Evolutionary conservation across 2,888 invertebrate species (phyloP).

Genomic region (Alentia gelatinosa): DNA sequence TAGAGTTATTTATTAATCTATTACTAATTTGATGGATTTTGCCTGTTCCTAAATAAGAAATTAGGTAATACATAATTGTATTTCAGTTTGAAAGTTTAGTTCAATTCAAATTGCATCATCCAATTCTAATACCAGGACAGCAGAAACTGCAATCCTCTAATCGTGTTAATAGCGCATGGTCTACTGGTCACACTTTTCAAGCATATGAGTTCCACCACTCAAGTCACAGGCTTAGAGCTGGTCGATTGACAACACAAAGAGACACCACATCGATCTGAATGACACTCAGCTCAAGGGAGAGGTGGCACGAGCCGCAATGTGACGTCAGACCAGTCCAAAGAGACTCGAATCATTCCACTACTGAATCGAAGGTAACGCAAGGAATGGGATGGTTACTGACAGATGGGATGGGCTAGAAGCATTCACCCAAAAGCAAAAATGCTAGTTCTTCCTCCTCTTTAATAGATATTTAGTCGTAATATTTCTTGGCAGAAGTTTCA

Average conservation of each 20-base stretch:
- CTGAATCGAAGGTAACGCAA: background rate
- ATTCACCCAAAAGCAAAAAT: background rate
- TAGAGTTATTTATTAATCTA: too few species aligned
- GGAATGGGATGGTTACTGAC: background rate
- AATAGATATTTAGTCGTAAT: too few species aligned
- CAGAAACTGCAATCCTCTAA: background rate
- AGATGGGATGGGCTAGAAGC: background rate
- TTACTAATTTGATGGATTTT: too few species aligned
- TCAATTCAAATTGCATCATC: too few species aligned
- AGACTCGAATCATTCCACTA: background rate
- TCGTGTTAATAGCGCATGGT: background rate
- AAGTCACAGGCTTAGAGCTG: background rate
- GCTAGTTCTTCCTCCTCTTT: background rate
- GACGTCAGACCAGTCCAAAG: background rate
- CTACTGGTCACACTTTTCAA: background rate
- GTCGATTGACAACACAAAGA: background rate
- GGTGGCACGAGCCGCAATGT: background rate
- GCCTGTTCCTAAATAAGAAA: too few species aligned
- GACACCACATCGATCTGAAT: background rate
- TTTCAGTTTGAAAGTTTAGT: too few species aligned
- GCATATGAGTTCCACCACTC: background rate
- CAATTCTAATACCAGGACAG: background rate
- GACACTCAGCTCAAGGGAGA: background rate
- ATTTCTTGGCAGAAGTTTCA: background rate
- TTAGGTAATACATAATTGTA: too few species aligned